These are phyloP conservation scores for Athalia cordata DNA, from an alignment of 2,888 invertebrate genomes.

Conservation along the genomic window DNA sequence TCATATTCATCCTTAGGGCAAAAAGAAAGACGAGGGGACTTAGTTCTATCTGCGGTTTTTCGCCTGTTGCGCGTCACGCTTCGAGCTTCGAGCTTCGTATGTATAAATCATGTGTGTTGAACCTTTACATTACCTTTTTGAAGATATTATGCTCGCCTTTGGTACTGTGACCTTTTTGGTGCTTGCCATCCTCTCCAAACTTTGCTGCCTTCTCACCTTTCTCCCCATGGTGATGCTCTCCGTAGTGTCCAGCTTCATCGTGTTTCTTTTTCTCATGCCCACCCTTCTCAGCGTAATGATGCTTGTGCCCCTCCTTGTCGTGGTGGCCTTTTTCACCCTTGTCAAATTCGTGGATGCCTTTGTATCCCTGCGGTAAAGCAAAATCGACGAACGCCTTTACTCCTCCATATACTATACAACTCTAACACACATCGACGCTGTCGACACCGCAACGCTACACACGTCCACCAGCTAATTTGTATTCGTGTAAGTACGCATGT, in stretches of 20 bases:
- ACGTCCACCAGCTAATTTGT: background rate
- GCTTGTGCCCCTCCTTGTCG: slow-evolving; percentile 80
- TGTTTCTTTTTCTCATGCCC: slow-evolving; percentile 79
- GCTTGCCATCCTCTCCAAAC: slow-evolving; percentile 81
- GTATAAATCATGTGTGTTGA: background rate
- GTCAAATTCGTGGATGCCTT: slow-evolving; percentile 78
- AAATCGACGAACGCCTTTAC: slow-evolving; percentile 17
- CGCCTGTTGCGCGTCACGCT: background rate
- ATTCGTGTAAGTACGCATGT: background rate
- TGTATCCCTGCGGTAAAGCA: slow-evolving; percentile 60
- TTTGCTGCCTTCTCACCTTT: slow-evolving; percentile 80
- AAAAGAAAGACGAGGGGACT: background rate
- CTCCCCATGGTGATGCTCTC: slow-evolving; percentile 80
- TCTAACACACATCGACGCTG: no score
- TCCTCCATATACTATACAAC: background rate
- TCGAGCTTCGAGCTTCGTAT: background rate
- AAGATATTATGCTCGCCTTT: slow-evolving; percentile 85
- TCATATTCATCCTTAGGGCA: slow-evolving; percentile 80
- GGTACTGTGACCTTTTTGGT: slow-evolving; percentile 84
- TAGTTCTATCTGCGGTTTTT: background rate
- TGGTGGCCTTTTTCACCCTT: slow-evolving; percentile 82
- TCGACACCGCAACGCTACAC: background rate
- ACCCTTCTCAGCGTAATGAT: slow-evolving; percentile 79
- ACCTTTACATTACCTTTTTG: slow-evolving; percentile 75
- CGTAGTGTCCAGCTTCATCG: slow-evolving; percentile 80